Base-by-base conservation (phyloP, 1,140 invertebrate genomes). In the Leptoteleia sp. region DNA sequence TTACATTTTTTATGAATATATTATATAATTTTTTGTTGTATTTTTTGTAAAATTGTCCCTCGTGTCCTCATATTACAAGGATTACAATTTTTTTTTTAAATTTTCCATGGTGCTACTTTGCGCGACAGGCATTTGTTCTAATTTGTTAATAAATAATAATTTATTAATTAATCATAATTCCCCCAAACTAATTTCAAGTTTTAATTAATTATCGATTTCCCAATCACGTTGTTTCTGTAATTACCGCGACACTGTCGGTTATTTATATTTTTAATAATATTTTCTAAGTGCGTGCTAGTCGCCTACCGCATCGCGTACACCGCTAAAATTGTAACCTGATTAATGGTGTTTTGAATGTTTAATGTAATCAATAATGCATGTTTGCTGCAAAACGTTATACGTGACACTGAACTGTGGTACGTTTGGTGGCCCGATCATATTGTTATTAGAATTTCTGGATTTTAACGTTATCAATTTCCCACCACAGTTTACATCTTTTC, bases 141-240 rank as follows among this genome's bases (percentile, higher is more conserved):
- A 48, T 57, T 64, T 50, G 42, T 48, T 57, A 57, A 29, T 64
- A 38, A 64, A 57, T 48, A 64, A 57, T 64, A 57, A 73, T 48
- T 40, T 47, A 11, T n/a, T n/a, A n/a, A n/a, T n/a, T n/a, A n/a
- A n/a, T n/a, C n/a, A n/a, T n/a, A n/a, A n/a, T n/a, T n/a, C n/a
- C n/a, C n/a, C n/a, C 38, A 25, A 55, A 62, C 47, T 62, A 72
- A 55, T 72, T 64, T 57, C 42, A 73, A 73, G 57, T 64, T 64
- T 73, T 64, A 64, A 73, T 73, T 73, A 55, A 72, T 72, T 72
- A 47, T 62, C 37, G 42, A 64, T 73, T 57, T 1, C 5, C 50
- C 33, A 16, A 57, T 64, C 35, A 54, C 33, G 40, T 47, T 72
- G 64, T 55, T 22, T 37, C 40, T 15, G 27, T 33, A 65, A 65